Base-by-base conservation (phyloP, 2,797 vertebrate species). In the Sebastolobus altivelis region DNA sequence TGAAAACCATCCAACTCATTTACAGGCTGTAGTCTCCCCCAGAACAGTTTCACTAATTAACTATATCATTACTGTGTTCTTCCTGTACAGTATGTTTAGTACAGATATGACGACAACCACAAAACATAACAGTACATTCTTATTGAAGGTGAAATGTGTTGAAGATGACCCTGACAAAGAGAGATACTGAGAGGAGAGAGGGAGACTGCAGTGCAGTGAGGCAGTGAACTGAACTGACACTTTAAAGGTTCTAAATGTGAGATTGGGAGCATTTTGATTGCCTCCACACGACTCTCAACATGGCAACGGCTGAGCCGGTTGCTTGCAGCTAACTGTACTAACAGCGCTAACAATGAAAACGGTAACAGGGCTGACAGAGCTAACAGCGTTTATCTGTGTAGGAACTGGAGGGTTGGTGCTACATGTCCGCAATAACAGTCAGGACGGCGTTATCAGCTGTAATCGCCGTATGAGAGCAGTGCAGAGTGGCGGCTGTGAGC, bases 1-100 rank as follows among this genome's bases (percentile, higher is more conserved):
- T 54, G 46, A 75, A 87, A 76, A 79, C 62, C 40, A 73, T 58
- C 37, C 62, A 43, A 56, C 65, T 89, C 40, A 27, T 62, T 78
- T 70, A 73, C 40, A 66, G 65, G 31, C 59, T 40, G 7, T 18
- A 55, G 22, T 54, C 40, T 68, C 14, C 33, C n/a, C 25, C 29
- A 29, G 35, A 27, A 54, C 71, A 20, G 46, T 49, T 72, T 77
- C 72, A 52, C 58, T 25, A 25, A 25, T 25, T 25, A 25, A 18
- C 8, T 65, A 18, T 31, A 38, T 5, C 0, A 25, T 2, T 13
- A 6, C 7, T 43, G 35, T 74, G n/a, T n/a, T 56, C 58, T 56
- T 46, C 22, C 12, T 31, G 13, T 14, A 13, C 0, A 18, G 11
- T 38, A 29, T 25, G 33, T 68, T 52, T 29, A 6, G 4, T 43